Evolutionary conservation across 2,797 vertebrate species (phyloP).

Genomic region (Synanceia verrucosa): DNA sequence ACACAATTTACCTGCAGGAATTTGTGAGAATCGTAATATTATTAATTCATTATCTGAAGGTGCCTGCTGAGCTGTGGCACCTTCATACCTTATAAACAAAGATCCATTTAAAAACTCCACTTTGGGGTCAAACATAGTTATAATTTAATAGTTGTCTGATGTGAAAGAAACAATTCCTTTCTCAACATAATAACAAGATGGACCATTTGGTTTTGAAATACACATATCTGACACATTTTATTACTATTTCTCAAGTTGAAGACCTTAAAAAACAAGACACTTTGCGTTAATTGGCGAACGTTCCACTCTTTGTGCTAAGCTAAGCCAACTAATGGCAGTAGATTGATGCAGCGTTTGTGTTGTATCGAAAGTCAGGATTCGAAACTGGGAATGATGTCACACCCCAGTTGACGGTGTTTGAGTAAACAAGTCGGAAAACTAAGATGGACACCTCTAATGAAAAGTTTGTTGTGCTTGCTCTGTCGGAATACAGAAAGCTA

Average conservation of each 20-base stretch:
- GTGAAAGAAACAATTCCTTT: neutral
- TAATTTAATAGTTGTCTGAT: neutral
- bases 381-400: no score
- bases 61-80: neutral
- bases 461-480: no score
- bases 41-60: neutral
- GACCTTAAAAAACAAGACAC: neutral
- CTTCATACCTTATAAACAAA: neutral
- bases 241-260: no score
- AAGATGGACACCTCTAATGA: no score
- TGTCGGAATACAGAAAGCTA: no score
- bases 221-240: no score
- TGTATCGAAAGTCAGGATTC: no score
- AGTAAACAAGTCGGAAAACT: no score
- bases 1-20: slow-evolving; percentile 12
- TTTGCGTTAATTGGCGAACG: neutral
- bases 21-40: neutral
- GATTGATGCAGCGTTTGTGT: no score
- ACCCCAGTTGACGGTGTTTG: no score
- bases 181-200: neutral
- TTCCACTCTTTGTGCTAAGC: neutral
- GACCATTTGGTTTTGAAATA: neutral
- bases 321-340: neutral
- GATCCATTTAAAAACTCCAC: neutral
- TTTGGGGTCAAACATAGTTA: neutral